Evolutionary conservation across 2,113 vertebrate species (phyloP).

Genomic region (Phaethornis superciliosus): DNA sequence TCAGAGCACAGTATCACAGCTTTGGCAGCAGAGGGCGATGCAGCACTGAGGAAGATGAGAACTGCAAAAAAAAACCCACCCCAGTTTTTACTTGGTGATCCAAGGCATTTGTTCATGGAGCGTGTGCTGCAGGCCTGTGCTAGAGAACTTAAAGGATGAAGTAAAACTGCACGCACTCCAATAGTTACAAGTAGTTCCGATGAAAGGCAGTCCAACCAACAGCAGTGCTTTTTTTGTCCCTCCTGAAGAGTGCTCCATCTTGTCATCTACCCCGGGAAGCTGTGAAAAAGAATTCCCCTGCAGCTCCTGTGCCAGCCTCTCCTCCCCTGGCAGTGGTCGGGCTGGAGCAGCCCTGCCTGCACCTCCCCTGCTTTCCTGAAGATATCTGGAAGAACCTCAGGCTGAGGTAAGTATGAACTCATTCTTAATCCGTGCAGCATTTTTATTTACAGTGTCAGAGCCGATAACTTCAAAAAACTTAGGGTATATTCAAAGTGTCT

Average conservation of each 20-base stretch:
- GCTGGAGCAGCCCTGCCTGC: not conserved
- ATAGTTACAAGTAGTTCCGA: rapidly evolving
- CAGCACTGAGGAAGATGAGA: not conserved
- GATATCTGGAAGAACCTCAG: not conserved
- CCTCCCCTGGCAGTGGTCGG: not conserved
- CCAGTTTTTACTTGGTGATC: not conserved
- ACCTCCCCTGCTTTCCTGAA: not conserved
- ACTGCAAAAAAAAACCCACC: not conserved
- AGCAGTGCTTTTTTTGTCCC: not conserved
- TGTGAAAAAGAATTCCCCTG: not conserved
- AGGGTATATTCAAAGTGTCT: not conserved
- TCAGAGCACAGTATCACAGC: rapidly evolving
- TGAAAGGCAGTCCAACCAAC: not conserved
- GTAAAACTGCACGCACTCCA: not conserved
- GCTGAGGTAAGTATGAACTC: not conserved
- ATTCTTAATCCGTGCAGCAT: not conserved
- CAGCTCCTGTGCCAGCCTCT: not conserved
- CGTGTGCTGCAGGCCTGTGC: not conserved
- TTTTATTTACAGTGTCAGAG: not conserved
- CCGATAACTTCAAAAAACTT: not conserved
- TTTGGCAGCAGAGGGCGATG: not conserved
- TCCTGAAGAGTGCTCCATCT: not conserved
- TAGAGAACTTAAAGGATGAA: not conserved
- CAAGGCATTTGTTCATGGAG: not conserved
- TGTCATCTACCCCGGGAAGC: not conserved